Base-by-base conservation (phyloP, 2,797 vertebrate genomes). In the Helostoma temminkii region DNA sequence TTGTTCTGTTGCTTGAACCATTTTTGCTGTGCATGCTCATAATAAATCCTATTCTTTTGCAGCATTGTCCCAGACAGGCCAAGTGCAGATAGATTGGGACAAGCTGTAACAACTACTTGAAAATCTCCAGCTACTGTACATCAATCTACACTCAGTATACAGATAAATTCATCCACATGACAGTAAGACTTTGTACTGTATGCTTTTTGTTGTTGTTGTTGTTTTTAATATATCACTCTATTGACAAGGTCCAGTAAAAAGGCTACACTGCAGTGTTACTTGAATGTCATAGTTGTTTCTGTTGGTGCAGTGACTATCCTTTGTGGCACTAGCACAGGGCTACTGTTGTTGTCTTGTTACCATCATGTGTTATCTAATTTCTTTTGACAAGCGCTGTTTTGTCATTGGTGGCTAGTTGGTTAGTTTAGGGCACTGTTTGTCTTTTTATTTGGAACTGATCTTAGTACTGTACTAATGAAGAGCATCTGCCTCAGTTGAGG, bases 401-500 rank as follows among this genome's bases (percentile, higher is more conserved):
- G 49, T 76, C 78, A n/a, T 53, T 54, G 42, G 63, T 83, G 68
- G 71, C 67, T 81, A 62, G 57, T 57, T 81, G 64, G 72, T 71
- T 77, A 54, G 49, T 77, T 75, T 70, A 58, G 43, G 55, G 45
- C 45, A 56, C n/a, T 68, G 61, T 79, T 60, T 71, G 66, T 72
- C 28, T 62, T 83, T 78, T 85, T 66, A 63, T 86, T 87, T 83
- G 69, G 68, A 85, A 71, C 34, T 57, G 71, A 91, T 90, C 88
- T 83, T 82, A 83, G 86, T 89, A 90, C 81, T 92, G 90, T 91
- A 89, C 85, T 19, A 62, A 57, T 78, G 71, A 86, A 86, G 74
- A 80, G 75, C 62, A 73, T 88, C 78, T 74, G 83, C 75, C 74
- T 85, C 76, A 78, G 80, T 59, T 41, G 45, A 72, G 76, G 76